Evolutionary conservation across 2,797 vertebrate species (phyloP), one percentile per base, ranked within the genome.

Genomic region (Perodicticus potto): DNA sequence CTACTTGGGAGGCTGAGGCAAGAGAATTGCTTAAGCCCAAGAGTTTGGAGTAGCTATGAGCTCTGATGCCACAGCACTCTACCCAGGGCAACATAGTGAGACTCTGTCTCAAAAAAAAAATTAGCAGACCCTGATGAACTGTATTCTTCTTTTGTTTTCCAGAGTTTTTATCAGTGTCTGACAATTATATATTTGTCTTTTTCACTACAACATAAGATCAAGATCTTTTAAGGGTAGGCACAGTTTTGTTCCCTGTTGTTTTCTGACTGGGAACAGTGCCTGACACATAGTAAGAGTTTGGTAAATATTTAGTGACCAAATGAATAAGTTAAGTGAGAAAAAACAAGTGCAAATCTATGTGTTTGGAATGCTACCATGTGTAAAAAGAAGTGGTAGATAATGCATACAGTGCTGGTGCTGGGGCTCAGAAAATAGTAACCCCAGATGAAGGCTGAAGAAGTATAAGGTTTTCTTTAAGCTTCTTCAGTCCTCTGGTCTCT

Each of bases 281-380:
- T 70, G 32, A 53, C 40, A 69, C 83, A 61, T 69, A 78, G 85
- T 67, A 90, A 89, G 29, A 82, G 34, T 22, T 4, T 89, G 63
- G 40, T 82, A 89, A 96, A n/a, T 90, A 81, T 86, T 86, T 92
- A 81, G 29, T 67, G 43, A 43, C 77, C 92, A 40, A 82, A 63
- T 63, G 13, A 89, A 57, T 82, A 78, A 80, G 40, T 55, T 74
- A 43, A 76, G 34, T 72, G 83, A 78, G 84, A 73, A 77, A 89
- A 85, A 92, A 34, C 43, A 57, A 53, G 69, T 81, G 16, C 49
- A 94, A 20, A 23, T 65, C 45, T 57, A 73, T 5, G 29, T 49
- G 27, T 61, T 78, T 94, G 70, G 74, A 92, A 86, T 86, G 37
- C 43, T 67, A 53, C 34, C 76, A 63, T 8, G 0, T 55, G 29